Evolutionary conservation across 2,888 invertebrate species (phyloP), one percentile per base, ranked within the genome.

Genomic region (Endomychus coccineus): DNA sequence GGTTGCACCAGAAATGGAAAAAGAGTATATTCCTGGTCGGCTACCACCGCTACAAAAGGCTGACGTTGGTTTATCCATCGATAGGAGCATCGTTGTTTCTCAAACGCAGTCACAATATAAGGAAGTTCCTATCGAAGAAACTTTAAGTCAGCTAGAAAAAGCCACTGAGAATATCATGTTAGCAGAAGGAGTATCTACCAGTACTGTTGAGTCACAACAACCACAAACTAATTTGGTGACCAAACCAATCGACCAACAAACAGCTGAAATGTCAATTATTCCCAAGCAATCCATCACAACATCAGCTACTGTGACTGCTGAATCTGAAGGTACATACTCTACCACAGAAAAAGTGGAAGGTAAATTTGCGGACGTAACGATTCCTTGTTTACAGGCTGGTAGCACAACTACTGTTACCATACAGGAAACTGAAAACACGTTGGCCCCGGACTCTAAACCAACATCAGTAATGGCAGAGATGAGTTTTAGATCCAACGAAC

Each of bases 1-100:
- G 48, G 62, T 78, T 50, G 71, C 78, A 1, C 76, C 80, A 41
- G 85, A 85, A 64, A 72, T 74, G 43, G 83, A 83, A 69, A 80
- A 78, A 2, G 67, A 71, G 13, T 71, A 78, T 42, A 59, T 72
- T 12, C 69, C 73, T 1, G 69, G 73, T 7, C 75, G 75, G 57
- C 46, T 77, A 39, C 80, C 80, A 25, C 70, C 72, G 7, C 58
- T 65, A 40, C 78, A 82, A 66, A 71, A 68, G 55, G 83, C 80
- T 6, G 69, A 69, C 36, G 45, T 78, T 2, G 70, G 70, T 46
- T 59, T 83, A 35, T 71, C 74, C 3, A 70, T 71, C 3, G 77
- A 72, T 50, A 78, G 82, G 59, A 71, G 77, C 39, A 57, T 82
- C 24, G 58, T 75, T 6, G 66, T 80, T 12, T 65, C 66, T 12